Evolutionary conservation across 2,888 invertebrate species (phyloP).

Genomic region (Rhagophthalmus giganteus): DNA sequence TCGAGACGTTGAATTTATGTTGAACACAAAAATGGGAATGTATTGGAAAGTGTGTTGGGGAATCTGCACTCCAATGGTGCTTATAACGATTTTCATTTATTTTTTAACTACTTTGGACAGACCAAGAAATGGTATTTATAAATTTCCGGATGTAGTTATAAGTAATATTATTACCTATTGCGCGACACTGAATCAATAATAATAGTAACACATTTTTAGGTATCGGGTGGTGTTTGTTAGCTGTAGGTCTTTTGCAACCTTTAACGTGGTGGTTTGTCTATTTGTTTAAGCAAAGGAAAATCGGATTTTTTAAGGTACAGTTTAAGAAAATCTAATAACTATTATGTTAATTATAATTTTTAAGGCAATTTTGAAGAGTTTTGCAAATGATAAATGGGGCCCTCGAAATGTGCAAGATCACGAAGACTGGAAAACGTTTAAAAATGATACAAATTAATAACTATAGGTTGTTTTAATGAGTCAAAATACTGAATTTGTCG

Average conservation of each 20-base stretch:
- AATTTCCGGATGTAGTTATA: conserved; percentile 62
- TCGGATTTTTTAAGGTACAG: conserved; percentile 2
- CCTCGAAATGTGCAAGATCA: conserved; percentile 24
- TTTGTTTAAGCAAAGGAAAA: conserved; percentile 32
- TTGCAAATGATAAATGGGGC: conserved; percentile 30
- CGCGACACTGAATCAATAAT: too few species aligned
- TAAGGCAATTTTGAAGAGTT: conserved; percentile 14
- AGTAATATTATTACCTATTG: too few species aligned
- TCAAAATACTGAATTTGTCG: too few species aligned
- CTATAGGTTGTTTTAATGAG: too few species aligned
- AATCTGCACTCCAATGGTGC: conserved; percentile 67
- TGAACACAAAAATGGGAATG: conserved; percentile 64
- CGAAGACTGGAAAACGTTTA: conserved; percentile 36
- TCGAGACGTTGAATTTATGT: conserved; percentile 76
- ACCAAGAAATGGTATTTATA: conserved; percentile 60
- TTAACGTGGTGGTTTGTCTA: conserved; percentile 55
- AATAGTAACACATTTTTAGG: conserved; percentile 42
- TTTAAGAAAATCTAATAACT: too few species aligned
- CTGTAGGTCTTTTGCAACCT: conserved; percentile 57
- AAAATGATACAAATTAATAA: too few species aligned
- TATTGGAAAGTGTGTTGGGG: conserved; percentile 82
- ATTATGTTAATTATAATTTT: too few species aligned
- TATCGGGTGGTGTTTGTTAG: conserved; percentile 59
- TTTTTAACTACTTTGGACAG: conserved; percentile 64
- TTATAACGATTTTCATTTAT: conserved; percentile 70